Percentiles rank a stretch among this genome's conserved stretches.
Conservation (phyloP, 2,797 vertebrate species). For the Eulemur mongoz region DNA sequence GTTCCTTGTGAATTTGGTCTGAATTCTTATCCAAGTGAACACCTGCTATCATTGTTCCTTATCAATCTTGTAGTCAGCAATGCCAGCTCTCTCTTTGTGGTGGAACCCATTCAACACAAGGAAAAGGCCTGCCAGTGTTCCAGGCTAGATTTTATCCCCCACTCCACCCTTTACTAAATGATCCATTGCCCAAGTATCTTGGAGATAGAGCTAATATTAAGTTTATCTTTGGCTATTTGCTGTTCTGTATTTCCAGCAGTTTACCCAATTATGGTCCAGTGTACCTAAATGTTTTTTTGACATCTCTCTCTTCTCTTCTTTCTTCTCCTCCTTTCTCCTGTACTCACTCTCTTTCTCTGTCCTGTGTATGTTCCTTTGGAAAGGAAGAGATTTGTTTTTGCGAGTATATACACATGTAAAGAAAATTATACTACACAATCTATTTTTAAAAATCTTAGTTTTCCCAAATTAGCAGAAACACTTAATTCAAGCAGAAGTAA, state of each 20-base stretch:
- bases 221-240: background rate
- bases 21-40: conserved; percentile 76
- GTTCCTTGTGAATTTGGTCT: conserved; percentile 34
- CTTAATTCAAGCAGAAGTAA: conserved; percentile 50
- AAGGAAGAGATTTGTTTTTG: background rate
- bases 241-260: background rate
- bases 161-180: background rate
- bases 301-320: background rate
- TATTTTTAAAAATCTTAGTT: conserved; percentile 29
- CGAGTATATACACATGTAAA: conserved; percentile 8
- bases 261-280: background rate
- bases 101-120: conserved; percentile 49
- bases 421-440: background rate
- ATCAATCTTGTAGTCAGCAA: conserved; percentile 14
- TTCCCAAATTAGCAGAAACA: background rate
- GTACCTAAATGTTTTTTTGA: background rate
- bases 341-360: background rate
- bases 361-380: background rate
- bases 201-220: conserved; percentile 11
- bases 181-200: background rate
- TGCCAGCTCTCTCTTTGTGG: conserved; percentile 42
- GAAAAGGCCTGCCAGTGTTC: conserved; percentile 34
- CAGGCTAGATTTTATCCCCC: background rate
- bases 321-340: background rate
- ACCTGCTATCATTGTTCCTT: conserved; percentile 69